These are phyloP conservation scores for Pterocles gutturalis DNA, from an alignment of 2,113 vertebrate genomes.

Conservation along the genomic window DNA sequence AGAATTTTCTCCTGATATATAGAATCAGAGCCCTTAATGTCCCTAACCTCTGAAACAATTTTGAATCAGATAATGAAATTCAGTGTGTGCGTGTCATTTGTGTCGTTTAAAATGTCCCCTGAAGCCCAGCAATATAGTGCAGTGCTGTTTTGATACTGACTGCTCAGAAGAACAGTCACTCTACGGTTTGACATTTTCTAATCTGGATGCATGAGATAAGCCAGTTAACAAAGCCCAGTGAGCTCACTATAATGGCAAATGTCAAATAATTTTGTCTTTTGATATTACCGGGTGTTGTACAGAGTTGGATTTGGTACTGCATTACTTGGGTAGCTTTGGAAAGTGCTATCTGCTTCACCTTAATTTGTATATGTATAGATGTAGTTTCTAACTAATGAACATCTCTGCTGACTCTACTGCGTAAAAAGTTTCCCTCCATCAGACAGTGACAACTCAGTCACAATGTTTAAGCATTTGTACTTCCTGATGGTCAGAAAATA, in stretches of 20 bases:
- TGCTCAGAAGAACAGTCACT: conserved; percentile 7
- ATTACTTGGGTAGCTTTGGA: background rate
- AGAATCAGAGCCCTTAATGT: background rate
- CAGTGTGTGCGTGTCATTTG: background rate
- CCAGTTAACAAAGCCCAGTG: background rate
- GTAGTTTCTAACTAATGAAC: background rate
- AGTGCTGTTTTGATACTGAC: background rate
- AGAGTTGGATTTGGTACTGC: background rate
- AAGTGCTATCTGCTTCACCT: background rate
- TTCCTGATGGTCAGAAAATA: background rate
- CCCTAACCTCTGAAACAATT: background rate
- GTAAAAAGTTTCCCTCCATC: background rate
- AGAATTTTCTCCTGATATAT: background rate
- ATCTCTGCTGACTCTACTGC: background rate
- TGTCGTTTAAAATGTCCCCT: conserved; percentile 1
- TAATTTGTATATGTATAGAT: background rate
- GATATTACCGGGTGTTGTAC: background rate
- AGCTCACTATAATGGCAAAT: background rate
- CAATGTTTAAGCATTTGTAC: background rate
- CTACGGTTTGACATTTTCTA: conserved; percentile 37
- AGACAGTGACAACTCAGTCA: background rate
- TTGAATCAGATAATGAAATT: background rate
- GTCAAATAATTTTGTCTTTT: conserved; percentile 17
- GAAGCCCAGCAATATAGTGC: background rate
- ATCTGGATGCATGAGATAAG: background rate